phyloP scores from a whole-genome alignment of 2,888 invertebrate species.

The Trachelus tabidus region DNA sequence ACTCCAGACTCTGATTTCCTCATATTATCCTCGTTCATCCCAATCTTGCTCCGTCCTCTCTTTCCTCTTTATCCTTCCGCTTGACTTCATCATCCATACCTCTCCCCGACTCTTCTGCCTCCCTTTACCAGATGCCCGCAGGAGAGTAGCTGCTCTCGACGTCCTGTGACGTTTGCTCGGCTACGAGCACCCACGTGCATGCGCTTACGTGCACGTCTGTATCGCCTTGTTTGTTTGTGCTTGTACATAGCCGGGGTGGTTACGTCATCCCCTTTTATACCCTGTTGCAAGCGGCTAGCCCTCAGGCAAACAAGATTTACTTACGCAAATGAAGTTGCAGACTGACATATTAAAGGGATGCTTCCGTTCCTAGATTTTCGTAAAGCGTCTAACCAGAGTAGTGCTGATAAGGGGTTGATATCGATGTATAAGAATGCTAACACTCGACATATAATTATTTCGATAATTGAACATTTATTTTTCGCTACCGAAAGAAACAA shows the following conservation, averaged over 20 bases:
- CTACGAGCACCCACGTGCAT: not conserved
- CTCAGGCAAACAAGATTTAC: slow-evolving; percentile 24
- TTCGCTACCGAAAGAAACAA: too few species aligned
- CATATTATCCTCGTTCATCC: not conserved
- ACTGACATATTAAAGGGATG: slow-evolving; percentile 22
- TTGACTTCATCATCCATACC: not conserved
- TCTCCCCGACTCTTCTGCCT: not conserved
- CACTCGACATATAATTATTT: not conserved
- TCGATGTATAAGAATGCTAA: not conserved
- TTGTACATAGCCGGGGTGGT: not conserved
- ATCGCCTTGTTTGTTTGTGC: not conserved
- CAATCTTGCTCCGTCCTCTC: not conserved
- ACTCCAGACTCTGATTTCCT: not conserved
- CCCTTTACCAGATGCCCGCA: not conserved
- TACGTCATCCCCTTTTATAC: not conserved
- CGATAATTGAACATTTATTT: not conserved
- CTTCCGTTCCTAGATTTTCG: not conserved
- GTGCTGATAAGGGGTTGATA: not conserved
- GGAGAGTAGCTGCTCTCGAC: not conserved
- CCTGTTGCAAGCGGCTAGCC: slow-evolving; percentile 10
- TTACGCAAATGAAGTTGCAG: slow-evolving; percentile 24
- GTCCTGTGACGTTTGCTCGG: not conserved
- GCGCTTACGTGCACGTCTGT: not conserved
- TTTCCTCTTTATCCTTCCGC: not conserved
- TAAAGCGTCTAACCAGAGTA: not conserved